Percentiles rank a stretch among this genome's conserved stretches.
phyloP scores from a whole-genome alignment of 2,797 vertebrate genomes.

The Sebastolobus altivelis region DNA sequence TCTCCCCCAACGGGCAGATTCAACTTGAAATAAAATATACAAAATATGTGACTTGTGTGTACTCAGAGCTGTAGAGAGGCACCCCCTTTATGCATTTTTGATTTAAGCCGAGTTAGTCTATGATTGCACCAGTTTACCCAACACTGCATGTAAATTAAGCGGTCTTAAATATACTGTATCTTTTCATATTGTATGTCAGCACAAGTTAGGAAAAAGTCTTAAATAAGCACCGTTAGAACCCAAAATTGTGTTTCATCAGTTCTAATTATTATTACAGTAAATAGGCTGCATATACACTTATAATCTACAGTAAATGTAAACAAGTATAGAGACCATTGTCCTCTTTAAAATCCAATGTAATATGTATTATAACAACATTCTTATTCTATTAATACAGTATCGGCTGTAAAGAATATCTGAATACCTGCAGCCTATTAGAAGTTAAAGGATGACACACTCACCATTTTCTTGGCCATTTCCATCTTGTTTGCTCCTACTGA shows the following conservation, averaged over 20 bases:
- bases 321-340: not conserved
- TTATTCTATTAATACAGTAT: not conserved
- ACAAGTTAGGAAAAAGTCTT: not conserved
- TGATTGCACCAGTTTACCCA: not conserved
- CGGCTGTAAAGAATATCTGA: not conserved
- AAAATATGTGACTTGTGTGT: too few species aligned
- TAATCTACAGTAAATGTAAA: too few species aligned
- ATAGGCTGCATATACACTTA: not conserved
- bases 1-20: too few species aligned
- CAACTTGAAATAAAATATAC: too few species aligned
- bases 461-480: constrained; percentile 29
- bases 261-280: not conserved
- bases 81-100: too few species aligned
- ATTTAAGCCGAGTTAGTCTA: not conserved
- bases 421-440: not conserved
- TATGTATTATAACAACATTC: not conserved
- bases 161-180: not conserved
- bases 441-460: constrained; percentile 45
- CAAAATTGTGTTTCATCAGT: not conserved
- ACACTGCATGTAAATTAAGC: not conserved
- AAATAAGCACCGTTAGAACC: not conserved
- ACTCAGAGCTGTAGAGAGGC: too few species aligned
- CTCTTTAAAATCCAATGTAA: not conserved
- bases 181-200: not conserved
- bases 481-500: constrained; percentile 16